These are phyloP conservation scores for Tachypleus tridentatus DNA, from an alignment of 1,140 invertebrate genomes.

Conservation along the genomic window DNA sequence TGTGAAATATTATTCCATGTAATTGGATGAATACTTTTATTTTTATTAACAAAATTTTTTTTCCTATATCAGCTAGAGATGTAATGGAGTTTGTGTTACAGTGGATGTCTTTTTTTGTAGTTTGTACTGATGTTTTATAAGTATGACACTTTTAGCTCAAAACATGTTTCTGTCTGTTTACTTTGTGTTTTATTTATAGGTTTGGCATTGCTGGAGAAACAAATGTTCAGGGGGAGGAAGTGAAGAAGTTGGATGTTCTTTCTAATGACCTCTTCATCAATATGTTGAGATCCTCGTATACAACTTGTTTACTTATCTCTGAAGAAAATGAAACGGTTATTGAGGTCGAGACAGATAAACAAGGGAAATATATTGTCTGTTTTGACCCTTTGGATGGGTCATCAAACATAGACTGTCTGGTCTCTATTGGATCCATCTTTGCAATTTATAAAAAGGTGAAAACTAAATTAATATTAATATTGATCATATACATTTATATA, in stretches of 20 bases:
- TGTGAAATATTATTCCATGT: too few species aligned
- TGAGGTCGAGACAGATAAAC: slow-evolving; percentile 75
- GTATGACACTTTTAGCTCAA: too few species aligned
- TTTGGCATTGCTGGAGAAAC: slow-evolving; percentile 76
- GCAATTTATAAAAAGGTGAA: slow-evolving; percentile 65
- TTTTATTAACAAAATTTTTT: too few species aligned
- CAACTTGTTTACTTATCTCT: slow-evolving; percentile 81
- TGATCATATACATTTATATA: too few species aligned
- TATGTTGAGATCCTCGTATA: slow-evolving; percentile 90
- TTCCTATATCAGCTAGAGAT: too few species aligned
- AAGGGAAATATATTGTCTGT: slow-evolving; percentile 92
- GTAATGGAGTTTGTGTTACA: too few species aligned
- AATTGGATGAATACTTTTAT: too few species aligned
- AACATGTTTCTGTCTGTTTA: too few species aligned
- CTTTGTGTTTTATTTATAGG: too few species aligned
- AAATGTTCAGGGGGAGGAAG: slow-evolving; percentile 97
- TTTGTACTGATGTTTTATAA: too few species aligned
- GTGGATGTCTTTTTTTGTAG: too few species aligned
- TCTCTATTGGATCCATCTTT: slow-evolving; percentile 98
- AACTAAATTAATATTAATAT: too few species aligned
- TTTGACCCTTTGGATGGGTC: slow-evolving; percentile 99
- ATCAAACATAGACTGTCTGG: slow-evolving; percentile 97
- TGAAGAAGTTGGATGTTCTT: slow-evolving; percentile 94
- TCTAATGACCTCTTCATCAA: slow-evolving; percentile 98
- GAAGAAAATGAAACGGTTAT: slow-evolving; percentile 91